A percentile compares a stretch with the other conserved stretches of the same genome.
phyloP scores from a whole-genome alignment of 2,113 vertebrate species.

The Heloderma charlesbogerti region DNA sequence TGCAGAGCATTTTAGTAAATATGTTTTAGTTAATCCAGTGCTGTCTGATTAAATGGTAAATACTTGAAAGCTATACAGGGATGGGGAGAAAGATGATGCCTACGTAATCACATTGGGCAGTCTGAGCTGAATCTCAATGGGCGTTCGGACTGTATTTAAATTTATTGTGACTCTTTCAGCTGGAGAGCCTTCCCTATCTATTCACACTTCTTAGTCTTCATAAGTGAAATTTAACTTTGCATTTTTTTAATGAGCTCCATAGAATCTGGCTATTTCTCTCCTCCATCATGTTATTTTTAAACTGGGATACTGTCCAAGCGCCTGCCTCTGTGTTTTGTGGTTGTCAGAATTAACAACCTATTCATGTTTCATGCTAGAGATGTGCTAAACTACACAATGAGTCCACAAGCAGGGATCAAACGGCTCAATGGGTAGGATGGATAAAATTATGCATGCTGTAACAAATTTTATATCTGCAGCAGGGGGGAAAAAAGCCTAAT shows the following conservation, averaged over 20 bases:
- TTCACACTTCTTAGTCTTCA: not conserved
- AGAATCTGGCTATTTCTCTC: slow-evolving; percentile 2
- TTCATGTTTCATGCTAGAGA: slow-evolving; percentile 46
- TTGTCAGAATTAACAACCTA: slow-evolving; percentile 45
- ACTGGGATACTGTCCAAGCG: slow-evolving; percentile 45
- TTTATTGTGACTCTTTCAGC: not conserved
- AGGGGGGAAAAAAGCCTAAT: slow-evolving; percentile 17
- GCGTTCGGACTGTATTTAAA: not conserved
- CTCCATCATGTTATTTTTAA: not conserved
- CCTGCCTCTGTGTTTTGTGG: slow-evolving; percentile 50
- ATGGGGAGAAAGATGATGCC: not conserved
- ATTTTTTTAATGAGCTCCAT: slow-evolving; percentile 36
- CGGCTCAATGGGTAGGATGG: slow-evolving; percentile 32
- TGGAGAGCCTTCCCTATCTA: not conserved
- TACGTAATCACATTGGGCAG: accelerated
- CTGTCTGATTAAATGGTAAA: not conserved
- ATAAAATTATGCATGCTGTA: slow-evolving; percentile 43
- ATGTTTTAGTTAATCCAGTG: not conserved
- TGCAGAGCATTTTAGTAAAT: not conserved
- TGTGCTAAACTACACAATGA: slow-evolving; percentile 49
- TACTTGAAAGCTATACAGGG: not conserved
- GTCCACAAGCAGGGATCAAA: slow-evolving; percentile 48
- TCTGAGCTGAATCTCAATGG: not conserved
- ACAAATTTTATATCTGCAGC: slow-evolving; percentile 47
- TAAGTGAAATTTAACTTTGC: slow-evolving; percentile 28